Percentiles rank a stretch among this genome's conserved stretches.
phyloP scores from a whole-genome alignment of 2,888 invertebrate genomes.

The Melanophora roralis region DNA sequence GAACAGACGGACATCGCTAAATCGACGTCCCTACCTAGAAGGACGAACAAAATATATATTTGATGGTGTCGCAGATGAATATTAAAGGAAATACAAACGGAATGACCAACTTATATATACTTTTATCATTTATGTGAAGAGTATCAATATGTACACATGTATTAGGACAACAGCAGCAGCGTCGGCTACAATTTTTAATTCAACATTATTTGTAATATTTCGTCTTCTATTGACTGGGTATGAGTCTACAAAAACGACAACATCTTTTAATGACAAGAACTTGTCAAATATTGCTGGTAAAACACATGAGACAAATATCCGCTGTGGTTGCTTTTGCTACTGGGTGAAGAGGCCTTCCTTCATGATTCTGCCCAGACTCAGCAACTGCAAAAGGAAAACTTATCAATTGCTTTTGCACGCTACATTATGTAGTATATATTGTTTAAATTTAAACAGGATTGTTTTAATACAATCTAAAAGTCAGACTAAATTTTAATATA shows the following conservation, averaged over 20 bases:
- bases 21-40: too few species aligned
- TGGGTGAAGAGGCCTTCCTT: constrained; percentile 12
- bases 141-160: background rate
- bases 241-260: constrained; percentile 55
- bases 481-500: too few species aligned
- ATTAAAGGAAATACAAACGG: too few species aligned
- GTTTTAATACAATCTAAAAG: too few species aligned
- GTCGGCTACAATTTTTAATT: constrained; percentile 23
- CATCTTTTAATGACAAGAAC: constrained; percentile 66
- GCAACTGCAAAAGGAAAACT: background rate
- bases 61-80: too few species aligned
- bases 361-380: constrained; percentile 32
- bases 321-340: constrained; percentile 33
- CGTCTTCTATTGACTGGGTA: constrained; percentile 45
- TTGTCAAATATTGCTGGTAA: constrained; percentile 64
- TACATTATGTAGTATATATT: background rate
- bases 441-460: too few species aligned
- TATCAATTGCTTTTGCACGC: background rate
- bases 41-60: too few species aligned
- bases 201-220: constrained; percentile 61
- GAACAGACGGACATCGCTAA: too few species aligned
- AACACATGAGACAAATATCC: constrained; percentile 63
- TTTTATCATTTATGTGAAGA: too few species aligned
- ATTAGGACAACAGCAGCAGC: background rate
- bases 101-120: too few species aligned